Percentiles rank a stretch among this genome's conserved stretches.
phyloP scores from a whole-genome alignment of 2,888 invertebrate species.

The Mesorhabditis sp. region DNA sequence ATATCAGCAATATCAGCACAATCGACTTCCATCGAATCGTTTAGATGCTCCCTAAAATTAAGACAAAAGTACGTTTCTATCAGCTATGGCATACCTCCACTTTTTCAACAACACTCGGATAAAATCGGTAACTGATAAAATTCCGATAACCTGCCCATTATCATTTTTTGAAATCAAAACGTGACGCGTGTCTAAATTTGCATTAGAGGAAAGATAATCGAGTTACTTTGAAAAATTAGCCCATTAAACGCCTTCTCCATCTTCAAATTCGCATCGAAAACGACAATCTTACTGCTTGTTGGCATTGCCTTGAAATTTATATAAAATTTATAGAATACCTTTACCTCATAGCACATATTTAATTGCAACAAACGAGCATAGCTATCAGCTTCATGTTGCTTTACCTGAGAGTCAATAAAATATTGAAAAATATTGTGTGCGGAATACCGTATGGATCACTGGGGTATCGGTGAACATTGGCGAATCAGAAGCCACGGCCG shows the following conservation, averaged over 20 bases:
- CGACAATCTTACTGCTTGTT: constrained; percentile 94
- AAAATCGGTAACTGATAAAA: constrained; percentile 98
- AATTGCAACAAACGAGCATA: constrained; percentile 9
- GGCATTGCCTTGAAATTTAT: constrained; percentile 80
- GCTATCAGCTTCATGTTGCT: constrained; percentile 15
- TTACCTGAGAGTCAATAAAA: constrained; percentile 12
- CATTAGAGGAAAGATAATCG: neutral
- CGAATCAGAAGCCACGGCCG: neutral
- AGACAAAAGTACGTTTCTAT: neutral
- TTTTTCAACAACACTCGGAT: constrained; percentile 78
- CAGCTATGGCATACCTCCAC: constrained; percentile 22
- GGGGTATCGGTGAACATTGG: constrained; percentile 4
- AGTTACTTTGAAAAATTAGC: constrained; percentile 78
- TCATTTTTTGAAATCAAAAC: constrained; percentile 37
- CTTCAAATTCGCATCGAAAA: constrained; percentile 92
- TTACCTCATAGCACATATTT: neutral
- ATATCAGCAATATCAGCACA: constrained; percentile 38
- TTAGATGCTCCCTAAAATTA: constrained; percentile 22
- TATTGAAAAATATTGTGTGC: neutral
- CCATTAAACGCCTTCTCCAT: constrained; percentile 98
- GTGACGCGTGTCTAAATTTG: constrained; percentile 36
- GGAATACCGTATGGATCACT: neutral
- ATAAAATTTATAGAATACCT: neutral
- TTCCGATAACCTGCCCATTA: constrained; percentile 61
- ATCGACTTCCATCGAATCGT: constrained; percentile 24